Percentiles rank a stretch among this genome's conserved stretches.
phyloP scores from a whole-genome alignment of 2,888 invertebrate species.

The Drosophila robusta region DNA sequence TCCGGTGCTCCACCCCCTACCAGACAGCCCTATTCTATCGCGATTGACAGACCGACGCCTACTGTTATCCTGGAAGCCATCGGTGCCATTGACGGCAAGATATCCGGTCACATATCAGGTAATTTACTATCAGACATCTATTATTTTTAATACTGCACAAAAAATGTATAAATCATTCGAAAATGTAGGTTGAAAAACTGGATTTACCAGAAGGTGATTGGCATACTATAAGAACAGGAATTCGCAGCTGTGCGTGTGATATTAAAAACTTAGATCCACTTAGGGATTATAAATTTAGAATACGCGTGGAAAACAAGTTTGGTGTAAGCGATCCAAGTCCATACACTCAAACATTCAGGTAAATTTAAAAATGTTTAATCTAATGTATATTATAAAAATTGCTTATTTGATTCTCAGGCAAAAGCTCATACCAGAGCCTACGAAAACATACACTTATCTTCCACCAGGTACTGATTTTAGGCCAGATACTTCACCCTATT shows the following conservation, averaged over 20 bases:
- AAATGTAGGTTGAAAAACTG: constrained; percentile 91
- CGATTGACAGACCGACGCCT: constrained; percentile 95
- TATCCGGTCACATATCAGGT: constrained; percentile 97
- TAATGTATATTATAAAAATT: too few relatives aligned
- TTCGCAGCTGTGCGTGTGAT: constrained; percentile 95
- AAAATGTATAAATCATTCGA: background rate
- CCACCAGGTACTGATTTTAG: constrained; percentile 93
- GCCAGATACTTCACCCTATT: constrained; percentile 93
- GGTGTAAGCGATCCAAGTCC: constrained; percentile 99
- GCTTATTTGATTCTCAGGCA: constrained; percentile 85
- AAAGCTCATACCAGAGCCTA: constrained; percentile 91
- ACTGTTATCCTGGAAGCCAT: constrained; percentile 97
- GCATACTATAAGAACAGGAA: constrained; percentile 94
- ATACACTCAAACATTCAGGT: constrained; percentile 91
- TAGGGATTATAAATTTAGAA: constrained; percentile 97
- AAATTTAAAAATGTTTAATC: background rate
- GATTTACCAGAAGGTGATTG: constrained; percentile 96
- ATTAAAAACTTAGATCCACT: constrained; percentile 95
- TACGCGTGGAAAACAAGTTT: constrained; percentile 98
- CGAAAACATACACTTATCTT: constrained; percentile 92
- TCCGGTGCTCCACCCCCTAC: constrained; percentile 95
- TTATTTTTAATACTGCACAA: background rate
- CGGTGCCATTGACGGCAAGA: constrained; percentile 93
- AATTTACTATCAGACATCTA: background rate
- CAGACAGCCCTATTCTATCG: constrained; percentile 96